Percentiles rank a stretch among this genome's conserved stretches.
Conservation (phyloP, 2,113 vertebrate genomes). For the Mohoua ochrocephala region DNA sequence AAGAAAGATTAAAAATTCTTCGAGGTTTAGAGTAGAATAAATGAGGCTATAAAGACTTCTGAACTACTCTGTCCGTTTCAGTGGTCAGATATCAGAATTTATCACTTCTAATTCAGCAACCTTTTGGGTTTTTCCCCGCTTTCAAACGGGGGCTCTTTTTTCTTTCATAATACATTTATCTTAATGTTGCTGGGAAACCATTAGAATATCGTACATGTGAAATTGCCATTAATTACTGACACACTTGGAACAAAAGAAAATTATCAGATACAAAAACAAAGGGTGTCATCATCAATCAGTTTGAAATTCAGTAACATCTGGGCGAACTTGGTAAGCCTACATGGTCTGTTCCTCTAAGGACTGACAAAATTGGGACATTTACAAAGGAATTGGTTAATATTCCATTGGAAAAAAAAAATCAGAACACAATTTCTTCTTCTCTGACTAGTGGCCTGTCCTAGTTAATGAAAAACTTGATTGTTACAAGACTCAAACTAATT, state of each 20-base stretch:
- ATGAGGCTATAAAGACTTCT: not conserved
- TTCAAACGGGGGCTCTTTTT: not conserved
- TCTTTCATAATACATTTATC: not conserved
- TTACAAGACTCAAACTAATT: conserved; percentile 38
- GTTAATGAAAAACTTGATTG: conserved; percentile 41
- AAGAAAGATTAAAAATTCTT: not conserved
- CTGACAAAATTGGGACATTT: conserved; percentile 3
- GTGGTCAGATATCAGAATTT: not conserved
- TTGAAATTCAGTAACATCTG: not conserved
- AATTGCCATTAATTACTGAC: conserved; percentile 23
- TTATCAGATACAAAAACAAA: not conserved
- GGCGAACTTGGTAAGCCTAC: not conserved
- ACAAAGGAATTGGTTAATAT: not conserved
- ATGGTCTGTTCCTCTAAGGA: not conserved
- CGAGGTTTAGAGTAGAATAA: not conserved
- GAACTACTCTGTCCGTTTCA: not conserved
- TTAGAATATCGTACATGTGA: not conserved
- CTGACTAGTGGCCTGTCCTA: conserved; percentile 19
- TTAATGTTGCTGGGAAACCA: conserved; percentile 7
- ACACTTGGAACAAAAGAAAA: not conserved
- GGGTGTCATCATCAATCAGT: not conserved
- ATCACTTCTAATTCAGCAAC: not conserved
- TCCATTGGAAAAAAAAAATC: not conserved
- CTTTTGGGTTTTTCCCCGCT: not conserved
- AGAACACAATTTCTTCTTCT: not conserved